Evolutionary conservation across 2,797 vertebrate species (phyloP).

Genomic region (Cossypha niveicapilla): DNA sequence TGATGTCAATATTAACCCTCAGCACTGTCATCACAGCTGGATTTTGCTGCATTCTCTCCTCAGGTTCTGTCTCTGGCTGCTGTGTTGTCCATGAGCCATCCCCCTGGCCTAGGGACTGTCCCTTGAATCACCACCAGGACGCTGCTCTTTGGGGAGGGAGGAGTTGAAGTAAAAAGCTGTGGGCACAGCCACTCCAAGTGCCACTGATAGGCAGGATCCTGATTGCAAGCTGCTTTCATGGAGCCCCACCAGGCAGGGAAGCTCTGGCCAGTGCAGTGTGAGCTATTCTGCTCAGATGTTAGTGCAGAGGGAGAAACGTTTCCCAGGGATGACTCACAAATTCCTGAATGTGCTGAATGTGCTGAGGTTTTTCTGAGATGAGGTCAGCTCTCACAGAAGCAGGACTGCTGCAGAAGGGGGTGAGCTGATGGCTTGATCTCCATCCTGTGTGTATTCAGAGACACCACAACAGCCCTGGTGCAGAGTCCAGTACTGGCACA

Average conservation of each 20-base stretch:
- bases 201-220: background rate
- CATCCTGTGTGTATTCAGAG: background rate
- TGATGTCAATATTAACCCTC: background rate
- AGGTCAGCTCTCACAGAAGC: slow-evolving; percentile 26
- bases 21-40: background rate
- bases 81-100: background rate
- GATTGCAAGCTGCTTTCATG: background rate
- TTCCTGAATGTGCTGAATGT: slow-evolving; percentile 40
- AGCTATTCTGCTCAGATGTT: background rate
- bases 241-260: background rate
- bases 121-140: background rate
- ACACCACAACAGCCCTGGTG: background rate
- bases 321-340: slow-evolving; percentile 46
- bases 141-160: background rate
- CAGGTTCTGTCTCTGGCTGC: background rate
- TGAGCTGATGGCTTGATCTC: background rate
- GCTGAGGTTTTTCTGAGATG: slow-evolving; percentile 43
- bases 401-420: background rate
- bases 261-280: background rate
- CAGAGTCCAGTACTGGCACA: background rate
- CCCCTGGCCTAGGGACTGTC: background rate
- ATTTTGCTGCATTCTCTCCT: background rate
- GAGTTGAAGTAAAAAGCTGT: background rate
- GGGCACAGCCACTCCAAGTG: background rate
- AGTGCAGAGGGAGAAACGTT: background rate